Percentiles rank a stretch among this genome's conserved stretches.
Conservation (phyloP, 2,888 invertebrate genomes). For the Macrosoma leucophasiata region DNA sequence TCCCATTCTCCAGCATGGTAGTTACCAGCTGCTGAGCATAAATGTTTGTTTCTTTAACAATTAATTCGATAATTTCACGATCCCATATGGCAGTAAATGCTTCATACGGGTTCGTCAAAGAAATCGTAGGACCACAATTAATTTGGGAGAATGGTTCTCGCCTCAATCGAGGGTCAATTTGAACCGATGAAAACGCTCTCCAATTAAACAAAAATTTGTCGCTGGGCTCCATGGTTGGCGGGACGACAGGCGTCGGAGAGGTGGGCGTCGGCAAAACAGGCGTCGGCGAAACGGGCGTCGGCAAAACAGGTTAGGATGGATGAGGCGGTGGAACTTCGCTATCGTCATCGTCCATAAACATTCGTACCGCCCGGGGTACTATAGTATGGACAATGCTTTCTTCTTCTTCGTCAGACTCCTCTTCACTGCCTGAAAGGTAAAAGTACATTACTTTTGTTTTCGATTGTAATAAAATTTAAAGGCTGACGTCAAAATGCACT, state of each 20-base stretch:
- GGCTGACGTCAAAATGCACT: constrained; percentile 1
- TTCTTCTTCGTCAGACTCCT: too few relatives aligned
- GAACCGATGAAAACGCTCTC: constrained; percentile 5
- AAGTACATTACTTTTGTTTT: constrained; percentile 6
- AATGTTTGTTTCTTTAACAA: constrained; percentile 25
- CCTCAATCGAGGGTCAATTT: constrained; percentile 7
- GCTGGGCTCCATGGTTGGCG: background rate
- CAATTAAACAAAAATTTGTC: constrained; percentile 9
- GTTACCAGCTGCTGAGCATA: constrained; percentile 30
- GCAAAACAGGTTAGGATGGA: too few relatives aligned
- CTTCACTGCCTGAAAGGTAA: constrained; percentile 6
- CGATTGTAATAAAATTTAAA: constrained; percentile 5
- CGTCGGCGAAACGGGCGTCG: constrained; percentile 3
- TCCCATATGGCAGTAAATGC: constrained; percentile 26
- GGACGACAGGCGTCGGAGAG: too few relatives aligned
- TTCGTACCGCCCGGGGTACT: too few relatives aligned
- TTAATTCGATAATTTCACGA: constrained; percentile 27
- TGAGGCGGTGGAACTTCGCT: background rate
- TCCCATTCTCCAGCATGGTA: constrained; percentile 3
- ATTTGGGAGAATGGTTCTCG: constrained; percentile 6
- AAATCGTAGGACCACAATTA: constrained; percentile 10
- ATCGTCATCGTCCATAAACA: too few relatives aligned
- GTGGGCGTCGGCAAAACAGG: too few relatives aligned
- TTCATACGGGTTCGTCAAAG: constrained; percentile 8
- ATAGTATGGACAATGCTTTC: too few relatives aligned